Percentiles rank a stretch among this genome's conserved stretches.
phyloP scores from a whole-genome alignment of 2,888 invertebrate species.

The Ichneumoninae sp. region DNA sequence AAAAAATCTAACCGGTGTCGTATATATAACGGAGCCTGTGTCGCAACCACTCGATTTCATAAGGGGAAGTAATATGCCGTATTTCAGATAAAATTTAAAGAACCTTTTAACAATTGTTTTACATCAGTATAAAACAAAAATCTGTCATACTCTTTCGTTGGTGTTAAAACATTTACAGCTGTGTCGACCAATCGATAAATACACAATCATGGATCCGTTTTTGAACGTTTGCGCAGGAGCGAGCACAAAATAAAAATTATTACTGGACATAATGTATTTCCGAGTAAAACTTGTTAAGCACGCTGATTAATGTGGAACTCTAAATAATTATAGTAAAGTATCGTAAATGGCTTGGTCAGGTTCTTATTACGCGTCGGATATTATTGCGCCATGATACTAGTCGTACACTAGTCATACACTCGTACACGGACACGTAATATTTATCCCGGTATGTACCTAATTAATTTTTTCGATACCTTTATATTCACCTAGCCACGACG shows the following conservation, averaged over 20 bases:
- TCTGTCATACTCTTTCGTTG: not conserved
- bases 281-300: constrained; percentile 24
- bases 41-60: constrained; percentile 20
- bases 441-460: constrained; percentile 1
- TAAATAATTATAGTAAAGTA: constrained; percentile 29
- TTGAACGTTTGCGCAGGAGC: constrained; percentile 74
- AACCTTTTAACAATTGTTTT: not conserved
- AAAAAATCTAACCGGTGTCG: not conserved
- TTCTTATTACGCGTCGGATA: constrained; percentile 63
- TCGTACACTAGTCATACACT: constrained; percentile 17
- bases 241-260: constrained; percentile 62
- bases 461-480: not conserved
- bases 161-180: not conserved
- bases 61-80: not conserved
- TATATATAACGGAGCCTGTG: not conserved
- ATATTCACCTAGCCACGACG: constrained; percentile 32
- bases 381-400: constrained; percentile 25
- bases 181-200: not conserved
- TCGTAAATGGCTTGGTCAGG: constrained; percentile 70
- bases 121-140: not conserved
- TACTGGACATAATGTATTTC: not conserved
- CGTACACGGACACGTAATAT: constrained; percentile 32
- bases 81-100: constrained; percentile 6
- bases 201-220: constrained; percentile 76
- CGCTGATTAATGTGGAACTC: constrained; percentile 21